Evolutionary conservation across 2,113 vertebrate species (phyloP).

Genomic region (Petaurus breviceps): DNA sequence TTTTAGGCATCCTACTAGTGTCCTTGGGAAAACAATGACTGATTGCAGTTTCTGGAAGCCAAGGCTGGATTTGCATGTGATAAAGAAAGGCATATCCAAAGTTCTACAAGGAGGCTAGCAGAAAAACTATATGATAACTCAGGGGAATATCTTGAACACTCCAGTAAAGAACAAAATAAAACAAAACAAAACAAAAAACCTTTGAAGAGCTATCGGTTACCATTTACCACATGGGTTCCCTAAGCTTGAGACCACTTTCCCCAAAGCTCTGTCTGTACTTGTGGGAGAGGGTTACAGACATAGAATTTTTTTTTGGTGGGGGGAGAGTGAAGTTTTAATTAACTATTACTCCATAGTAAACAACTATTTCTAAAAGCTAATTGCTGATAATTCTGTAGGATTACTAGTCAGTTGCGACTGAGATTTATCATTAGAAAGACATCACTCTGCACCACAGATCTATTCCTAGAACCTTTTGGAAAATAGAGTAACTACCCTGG

Average conservation of each 20-base stretch:
- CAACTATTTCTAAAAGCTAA: not conserved
- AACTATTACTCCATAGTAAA: not conserved
- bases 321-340: not conserved
- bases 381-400: not conserved
- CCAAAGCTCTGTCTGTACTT: not conserved
- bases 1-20: not conserved
- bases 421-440: not conserved
- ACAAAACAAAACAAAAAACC: no score
- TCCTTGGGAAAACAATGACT: not conserved
- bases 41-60: not conserved
- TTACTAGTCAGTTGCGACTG: not conserved
- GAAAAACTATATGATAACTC: no score
- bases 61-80: not conserved
- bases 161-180: not conserved
- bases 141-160: not conserved
- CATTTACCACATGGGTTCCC: not conserved
- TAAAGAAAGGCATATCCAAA: not conserved
- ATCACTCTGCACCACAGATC: not conserved
- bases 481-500: not conserved
- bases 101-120: not conserved
- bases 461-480: not conserved
- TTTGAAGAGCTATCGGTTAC: not conserved
- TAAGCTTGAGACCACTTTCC: not conserved
- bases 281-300: not conserved
- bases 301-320: not conserved